A percentile compares a stretch with the other conserved stretches of the same genome.
phyloP scores from a whole-genome alignment of 2,797 vertebrate species.

The Acomys russatus region DNA sequence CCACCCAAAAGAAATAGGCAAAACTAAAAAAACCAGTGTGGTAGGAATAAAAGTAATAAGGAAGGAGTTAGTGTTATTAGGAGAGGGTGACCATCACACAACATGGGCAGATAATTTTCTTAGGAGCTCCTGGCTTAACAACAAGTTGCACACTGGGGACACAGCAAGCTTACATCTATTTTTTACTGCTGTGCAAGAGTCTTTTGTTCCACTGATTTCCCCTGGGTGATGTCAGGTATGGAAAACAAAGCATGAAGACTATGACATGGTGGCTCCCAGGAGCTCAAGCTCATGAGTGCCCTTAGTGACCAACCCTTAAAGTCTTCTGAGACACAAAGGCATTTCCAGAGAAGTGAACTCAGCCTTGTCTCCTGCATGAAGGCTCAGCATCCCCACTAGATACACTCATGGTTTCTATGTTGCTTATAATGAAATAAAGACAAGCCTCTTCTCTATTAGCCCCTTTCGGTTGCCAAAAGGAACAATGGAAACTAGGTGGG shows the following conservation, averaged over 20 bases:
- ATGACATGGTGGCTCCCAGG: neutral
- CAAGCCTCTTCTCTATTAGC: neutral
- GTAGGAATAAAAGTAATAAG: slow-evolving; percentile 20
- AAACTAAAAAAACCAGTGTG: neutral
- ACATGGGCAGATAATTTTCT: neutral
- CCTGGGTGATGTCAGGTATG: neutral
- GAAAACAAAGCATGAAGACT: slow-evolving; percentile 62
- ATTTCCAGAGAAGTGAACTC: slow-evolving; percentile 19
- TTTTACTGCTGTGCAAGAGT: neutral
- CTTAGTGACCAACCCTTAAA: neutral
- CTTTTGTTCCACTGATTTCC: slow-evolving; percentile 36
- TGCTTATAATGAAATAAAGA: slow-evolving; percentile 8
- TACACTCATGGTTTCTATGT: neutral
- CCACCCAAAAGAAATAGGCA: neutral
- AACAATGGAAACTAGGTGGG: neutral
- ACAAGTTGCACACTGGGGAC: neutral
- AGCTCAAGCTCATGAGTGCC: neutral
- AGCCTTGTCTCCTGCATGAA: neutral
- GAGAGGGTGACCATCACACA: slow-evolving; percentile 18
- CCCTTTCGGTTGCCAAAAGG: neutral
- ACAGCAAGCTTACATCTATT: neutral
- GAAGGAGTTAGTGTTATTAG: neutral
- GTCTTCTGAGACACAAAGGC: neutral
- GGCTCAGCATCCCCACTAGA: neutral
- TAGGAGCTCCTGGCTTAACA: neutral